These are phyloP conservation scores for Aplysina aerophoba DNA, from an alignment of 37 sponge, comb jelly and placozoan species.

Conservation along the genomic window DNA sequence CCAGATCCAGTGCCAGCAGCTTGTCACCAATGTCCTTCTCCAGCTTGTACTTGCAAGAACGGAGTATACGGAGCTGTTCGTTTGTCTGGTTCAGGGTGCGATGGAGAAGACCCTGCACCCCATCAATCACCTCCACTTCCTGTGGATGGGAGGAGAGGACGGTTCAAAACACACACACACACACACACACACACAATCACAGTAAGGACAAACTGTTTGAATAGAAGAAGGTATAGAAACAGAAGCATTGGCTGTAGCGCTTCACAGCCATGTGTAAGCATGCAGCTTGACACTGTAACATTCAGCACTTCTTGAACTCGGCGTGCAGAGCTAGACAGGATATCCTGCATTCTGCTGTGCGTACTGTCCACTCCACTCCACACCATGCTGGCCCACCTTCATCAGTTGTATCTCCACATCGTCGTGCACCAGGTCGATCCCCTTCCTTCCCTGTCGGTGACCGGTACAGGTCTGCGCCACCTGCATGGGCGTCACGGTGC, in stretches of 20 bases:
- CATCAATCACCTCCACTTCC: slow-evolving; percentile 91
- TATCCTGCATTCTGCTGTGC: too few species aligned
- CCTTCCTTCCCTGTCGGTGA: slow-evolving; percentile 69
- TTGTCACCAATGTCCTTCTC: slow-evolving; percentile 96
- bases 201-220: not conserved
- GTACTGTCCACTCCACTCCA: too few species aligned
- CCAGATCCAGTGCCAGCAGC: slow-evolving; percentile 72
- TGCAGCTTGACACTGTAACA: not conserved
- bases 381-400: slow-evolving; percentile 62
- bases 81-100: slow-evolving; percentile 79
- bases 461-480: slow-evolving; percentile 71
- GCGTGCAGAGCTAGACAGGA: too few species aligned
- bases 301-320: too few species aligned
- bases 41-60: slow-evolving; percentile 85
- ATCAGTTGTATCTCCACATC: slow-evolving; percentile 90
- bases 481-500: slow-evolving; percentile 78
- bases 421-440: slow-evolving; percentile 91
- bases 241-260: too few species aligned
- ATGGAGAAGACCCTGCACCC: slow-evolving; percentile 82
- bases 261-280: not conserved
- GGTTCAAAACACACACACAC: not conserved
- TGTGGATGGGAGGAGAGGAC: slow-evolving; percentile 27
- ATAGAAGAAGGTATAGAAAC: too few species aligned
- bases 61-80: slow-evolving; percentile 91
- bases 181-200: not conserved